These are phyloP conservation scores for Dicentrarchus labrax DNA, from an alignment of 2,113 vertebrate species.

Conservation along the genomic window DNA sequence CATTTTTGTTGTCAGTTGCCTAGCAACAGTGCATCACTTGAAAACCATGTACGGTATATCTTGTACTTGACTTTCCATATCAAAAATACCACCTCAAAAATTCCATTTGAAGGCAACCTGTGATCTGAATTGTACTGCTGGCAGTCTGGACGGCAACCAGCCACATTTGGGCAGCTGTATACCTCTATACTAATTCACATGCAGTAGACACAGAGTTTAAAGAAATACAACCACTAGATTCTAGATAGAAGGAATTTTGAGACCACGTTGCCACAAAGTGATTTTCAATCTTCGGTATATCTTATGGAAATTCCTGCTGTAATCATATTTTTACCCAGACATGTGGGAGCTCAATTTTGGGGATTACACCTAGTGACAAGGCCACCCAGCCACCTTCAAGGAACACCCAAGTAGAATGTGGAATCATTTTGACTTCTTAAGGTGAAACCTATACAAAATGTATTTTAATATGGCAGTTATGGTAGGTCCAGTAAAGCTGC, in stretches of 20 bases:
- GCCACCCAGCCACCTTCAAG: neutral
- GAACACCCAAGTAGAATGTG: neutral
- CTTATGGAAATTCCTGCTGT: neutral
- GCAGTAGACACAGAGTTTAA: neutral
- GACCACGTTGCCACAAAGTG: neutral
- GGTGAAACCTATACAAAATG: neutral
- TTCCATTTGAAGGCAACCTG: slow-evolving; percentile 18
- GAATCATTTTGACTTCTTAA: neutral
- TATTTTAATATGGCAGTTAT: too few relatives aligned
- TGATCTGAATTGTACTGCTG: neutral
- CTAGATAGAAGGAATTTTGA: neutral
- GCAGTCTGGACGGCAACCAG: neutral
- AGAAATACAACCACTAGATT: neutral
- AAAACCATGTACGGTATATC: neutral
- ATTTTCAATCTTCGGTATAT: neutral
- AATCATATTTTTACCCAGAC: neutral
- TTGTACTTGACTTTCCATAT: neutral
- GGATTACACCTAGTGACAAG: neutral
- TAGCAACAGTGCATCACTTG: neutral
- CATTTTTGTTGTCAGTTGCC: neutral
- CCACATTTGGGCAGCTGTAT: neutral
- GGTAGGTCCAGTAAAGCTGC: too few relatives aligned
- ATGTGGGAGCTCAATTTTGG: neutral
- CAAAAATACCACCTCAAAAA: neutral
- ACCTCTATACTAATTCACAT: neutral